Conservation (phyloP, 2,888 invertebrate species). For the Anthophora plumipes region DNA sequence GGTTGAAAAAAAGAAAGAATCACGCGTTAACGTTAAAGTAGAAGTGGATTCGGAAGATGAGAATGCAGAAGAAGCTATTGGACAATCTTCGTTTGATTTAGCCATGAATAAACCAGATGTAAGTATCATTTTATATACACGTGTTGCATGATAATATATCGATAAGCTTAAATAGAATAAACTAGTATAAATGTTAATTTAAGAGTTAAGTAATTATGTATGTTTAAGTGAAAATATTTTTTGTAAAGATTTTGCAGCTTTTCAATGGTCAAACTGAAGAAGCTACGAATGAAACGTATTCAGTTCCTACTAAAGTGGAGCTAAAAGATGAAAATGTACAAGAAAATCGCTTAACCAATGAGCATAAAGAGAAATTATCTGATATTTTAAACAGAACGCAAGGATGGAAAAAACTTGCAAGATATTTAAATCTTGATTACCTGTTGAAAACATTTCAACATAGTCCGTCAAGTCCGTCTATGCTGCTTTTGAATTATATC, state of each 20-base stretch:
- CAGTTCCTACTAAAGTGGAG: slow-evolving; percentile 66
- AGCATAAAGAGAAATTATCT: slow-evolving; percentile 85
- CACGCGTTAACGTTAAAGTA: slow-evolving; percentile 65
- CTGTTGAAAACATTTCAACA: slow-evolving; percentile 85
- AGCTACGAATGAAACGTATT: not conserved
- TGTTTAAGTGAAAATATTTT: not conserved
- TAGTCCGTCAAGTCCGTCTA: slow-evolving; percentile 85
- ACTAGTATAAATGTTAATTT: not conserved
- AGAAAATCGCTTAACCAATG: slow-evolving; percentile 67
- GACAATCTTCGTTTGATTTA: slow-evolving; percentile 83
- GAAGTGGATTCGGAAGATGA: slow-evolving; percentile 79
- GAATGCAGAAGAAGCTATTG: slow-evolving; percentile 73
- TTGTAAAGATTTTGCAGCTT: slow-evolving; percentile 72
- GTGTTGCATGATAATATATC: not conserved
- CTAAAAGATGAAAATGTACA: slow-evolving; percentile 74
- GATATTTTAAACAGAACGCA: slow-evolving; percentile 86
- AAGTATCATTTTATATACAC: slow-evolving; percentile 41
- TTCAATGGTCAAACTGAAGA: slow-evolving; percentile 45
- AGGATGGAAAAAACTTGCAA: slow-evolving; percentile 87
- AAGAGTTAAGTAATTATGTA: not conserved
- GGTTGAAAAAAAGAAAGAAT: slow-evolving; percentile 25
- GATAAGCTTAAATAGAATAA: not conserved
- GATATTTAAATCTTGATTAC: slow-evolving; percentile 85
- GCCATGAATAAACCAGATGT: slow-evolving; percentile 82
- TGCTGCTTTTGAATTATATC: slow-evolving; percentile 86